Evolutionary conservation across 2,888 invertebrate genomes (phyloP).

Genomic region (Xestia sexstrigata): DNA sequence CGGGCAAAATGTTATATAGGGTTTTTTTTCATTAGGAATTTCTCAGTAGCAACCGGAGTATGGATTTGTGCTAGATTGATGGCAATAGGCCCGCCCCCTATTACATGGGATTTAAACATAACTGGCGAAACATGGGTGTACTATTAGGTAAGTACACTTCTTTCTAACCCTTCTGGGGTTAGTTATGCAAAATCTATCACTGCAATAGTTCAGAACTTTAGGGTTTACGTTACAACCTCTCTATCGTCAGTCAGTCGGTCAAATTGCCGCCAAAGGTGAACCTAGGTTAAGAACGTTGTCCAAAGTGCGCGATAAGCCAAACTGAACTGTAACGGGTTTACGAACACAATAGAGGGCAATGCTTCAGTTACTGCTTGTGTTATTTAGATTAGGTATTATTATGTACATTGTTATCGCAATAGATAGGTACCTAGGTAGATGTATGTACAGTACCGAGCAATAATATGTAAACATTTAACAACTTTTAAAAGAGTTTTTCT

Average conservation of each 20-base stretch:
- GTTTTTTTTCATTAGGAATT: no score
- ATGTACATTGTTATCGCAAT: background rate
- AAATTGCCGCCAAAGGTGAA: background rate
- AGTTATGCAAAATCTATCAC: no score
- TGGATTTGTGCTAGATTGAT: no score
- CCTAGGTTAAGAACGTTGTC: background rate
- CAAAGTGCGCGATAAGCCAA: background rate
- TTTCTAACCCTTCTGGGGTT: no score
- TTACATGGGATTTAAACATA: no score
- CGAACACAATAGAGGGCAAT: background rate
- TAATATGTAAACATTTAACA: no score
- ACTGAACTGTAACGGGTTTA: background rate
- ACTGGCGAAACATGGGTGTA: no score
- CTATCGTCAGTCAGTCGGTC: background rate
- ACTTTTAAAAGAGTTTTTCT: no score
- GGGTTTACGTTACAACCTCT: background rate
- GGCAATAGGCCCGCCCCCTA: no score
- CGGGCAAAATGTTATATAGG: no score
- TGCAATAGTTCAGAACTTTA: background rate
- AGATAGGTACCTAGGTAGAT: background rate
- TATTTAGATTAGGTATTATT: conserved; percentile 8
- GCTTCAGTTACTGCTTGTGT: background rate
- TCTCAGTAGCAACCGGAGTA: no score
- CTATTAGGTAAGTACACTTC: no score
- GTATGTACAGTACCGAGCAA: background rate